Base-by-base conservation (phyloP, 1,140 invertebrate species). In the Leguminivora glycinivorella region DNA sequence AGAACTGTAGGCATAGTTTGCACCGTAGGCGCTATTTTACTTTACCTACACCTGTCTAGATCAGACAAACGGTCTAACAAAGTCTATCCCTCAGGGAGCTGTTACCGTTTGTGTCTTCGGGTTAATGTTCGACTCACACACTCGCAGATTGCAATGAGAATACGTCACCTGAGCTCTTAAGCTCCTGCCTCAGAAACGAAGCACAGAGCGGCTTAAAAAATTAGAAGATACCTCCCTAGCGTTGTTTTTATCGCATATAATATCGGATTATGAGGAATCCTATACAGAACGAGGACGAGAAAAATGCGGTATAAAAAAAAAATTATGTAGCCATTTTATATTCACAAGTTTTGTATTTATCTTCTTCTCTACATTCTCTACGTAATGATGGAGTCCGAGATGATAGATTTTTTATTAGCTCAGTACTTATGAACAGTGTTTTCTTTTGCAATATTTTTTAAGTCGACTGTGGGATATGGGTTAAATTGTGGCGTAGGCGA, bases 201-300 rank as follows among this genome's bases (percentile, higher is more conserved):
- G 47, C 47, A 52, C 47, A 52, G n/a, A 9, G 47, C 14, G 19
- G 47, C 19, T 52, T 52, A 52, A 52, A 52, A 52, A 52, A 52
- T 52, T 52, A 52, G 47, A 52, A 52, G 47, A 52, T 52, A 52
- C 47, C 22, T 52, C 17, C 47, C n/a, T 22, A 52, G 19, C 47
- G 47, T n/a, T 52, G 47, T 52, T 52, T 52, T 52, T 52, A 52
- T 22, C 19, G 19, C 47, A 10, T 52, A 52, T 52, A 52, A 52
- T 22, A 22, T 52, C 47, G 5, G 19, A 22, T 52, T 52, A 52
- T 10, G 47, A 52, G 2, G 19, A 22, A 52, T 9, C 47, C 6
- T 52, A 10, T 22, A 1, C 6, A n/a, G 14, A 2, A 19, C 2
- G n/a, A 2, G 47, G 7, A 52, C 19, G 7, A 9, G 47, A 19